Evolutionary conservation across 2,113 vertebrate genomes (phyloP).

Genomic region (Falcunculus frontatus): DNA sequence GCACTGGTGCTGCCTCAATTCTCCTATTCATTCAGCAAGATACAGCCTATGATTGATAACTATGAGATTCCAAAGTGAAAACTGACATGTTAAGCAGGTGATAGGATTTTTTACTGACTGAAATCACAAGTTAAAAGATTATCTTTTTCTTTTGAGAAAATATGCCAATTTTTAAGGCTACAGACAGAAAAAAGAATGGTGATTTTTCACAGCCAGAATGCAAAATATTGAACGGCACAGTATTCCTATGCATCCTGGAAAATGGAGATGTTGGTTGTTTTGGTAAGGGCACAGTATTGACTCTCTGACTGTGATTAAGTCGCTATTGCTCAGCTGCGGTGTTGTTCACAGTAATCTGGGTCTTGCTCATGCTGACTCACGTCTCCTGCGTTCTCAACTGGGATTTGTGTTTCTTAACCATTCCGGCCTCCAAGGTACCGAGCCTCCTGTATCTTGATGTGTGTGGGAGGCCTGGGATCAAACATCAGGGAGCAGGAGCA

Average conservation of each 20-base stretch:
- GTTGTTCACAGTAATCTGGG: not conserved
- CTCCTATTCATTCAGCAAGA: not conserved
- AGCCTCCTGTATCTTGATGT: not conserved
- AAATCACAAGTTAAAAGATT: not conserved
- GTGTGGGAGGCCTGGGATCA: conserved; percentile 5
- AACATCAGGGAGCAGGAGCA: not conserved
- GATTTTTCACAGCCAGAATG: not conserved
- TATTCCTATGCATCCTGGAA: not conserved
- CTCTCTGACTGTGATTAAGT: not conserved
- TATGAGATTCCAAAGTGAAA: not conserved
- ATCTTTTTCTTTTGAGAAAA: not conserved
- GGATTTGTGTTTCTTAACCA: not conserved
- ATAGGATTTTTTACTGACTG: not conserved
- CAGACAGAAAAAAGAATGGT: not conserved
- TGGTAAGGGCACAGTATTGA: not conserved
- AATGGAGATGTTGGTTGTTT: not conserved
- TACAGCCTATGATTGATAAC: not conserved
- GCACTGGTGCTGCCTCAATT: not conserved
- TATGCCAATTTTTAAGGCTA: not conserved
- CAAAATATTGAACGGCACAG: not conserved
- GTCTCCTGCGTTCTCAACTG: not conserved
- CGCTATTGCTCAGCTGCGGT: not conserved
- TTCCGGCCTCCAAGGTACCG: not conserved
- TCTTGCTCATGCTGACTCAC: conserved; percentile 50
- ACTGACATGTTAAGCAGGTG: not conserved